Conservation (phyloP, 2,888 invertebrate species). For the Orchesellides sinensis region DNA sequence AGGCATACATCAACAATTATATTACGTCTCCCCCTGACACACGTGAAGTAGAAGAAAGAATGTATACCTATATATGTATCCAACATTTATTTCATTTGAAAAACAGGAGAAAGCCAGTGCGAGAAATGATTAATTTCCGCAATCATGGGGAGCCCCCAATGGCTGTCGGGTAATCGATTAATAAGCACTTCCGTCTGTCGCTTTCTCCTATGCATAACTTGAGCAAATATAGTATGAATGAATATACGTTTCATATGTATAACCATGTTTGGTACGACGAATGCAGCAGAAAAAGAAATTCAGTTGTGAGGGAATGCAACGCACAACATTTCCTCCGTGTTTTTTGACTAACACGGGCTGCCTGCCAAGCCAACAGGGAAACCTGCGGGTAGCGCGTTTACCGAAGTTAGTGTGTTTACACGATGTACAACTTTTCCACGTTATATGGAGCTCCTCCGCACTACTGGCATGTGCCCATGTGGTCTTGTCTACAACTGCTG, state of each 20-base stretch:
- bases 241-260: neutral
- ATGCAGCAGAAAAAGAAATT: constrained; percentile 3
- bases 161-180: constrained; percentile 74
- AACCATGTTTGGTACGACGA: neutral
- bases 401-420: neutral
- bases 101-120: constrained; percentile 49
- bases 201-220: too few relatives aligned
- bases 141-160: constrained; percentile 70
- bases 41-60: constrained; percentile 8
- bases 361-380: neutral
- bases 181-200: constrained; percentile 72
- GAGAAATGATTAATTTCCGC: constrained; percentile 74
- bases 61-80: neutral
- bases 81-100: constrained; percentile 45
- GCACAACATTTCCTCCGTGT: neutral
- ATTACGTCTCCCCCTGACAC: neutral
- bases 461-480: constrained; percentile 57
- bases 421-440: neutral
- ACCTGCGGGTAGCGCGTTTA: neutral
- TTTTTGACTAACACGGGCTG: neutral
- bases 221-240: neutral
- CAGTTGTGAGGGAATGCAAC: neutral
- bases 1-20: neutral
- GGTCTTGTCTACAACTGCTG: constrained; percentile 48
- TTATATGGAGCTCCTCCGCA: neutral